phyloP scores from a whole-genome alignment of 2,888 invertebrate genomes.

The Caenorhabditis sinica region DNA sequence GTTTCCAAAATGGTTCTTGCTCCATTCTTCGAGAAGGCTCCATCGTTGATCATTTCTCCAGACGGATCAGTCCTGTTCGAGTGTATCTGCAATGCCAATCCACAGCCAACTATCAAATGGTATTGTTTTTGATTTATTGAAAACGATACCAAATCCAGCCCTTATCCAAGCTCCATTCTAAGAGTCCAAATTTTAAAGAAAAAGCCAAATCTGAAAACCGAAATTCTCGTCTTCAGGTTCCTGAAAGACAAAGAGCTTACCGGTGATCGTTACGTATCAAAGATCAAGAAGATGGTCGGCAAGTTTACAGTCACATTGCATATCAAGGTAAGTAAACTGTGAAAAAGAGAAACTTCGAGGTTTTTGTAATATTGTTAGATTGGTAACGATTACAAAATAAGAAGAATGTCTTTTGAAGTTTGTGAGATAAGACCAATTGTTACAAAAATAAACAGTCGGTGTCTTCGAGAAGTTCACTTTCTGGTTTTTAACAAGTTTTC shows the following conservation, averaged over 20 bases:
- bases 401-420: constrained; percentile 11
- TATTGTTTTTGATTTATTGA: constrained; percentile 27
- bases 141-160: background rate
- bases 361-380: constrained; percentile 26
- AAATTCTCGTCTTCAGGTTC: constrained; percentile 65
- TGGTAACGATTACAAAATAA: constrained; percentile 24
- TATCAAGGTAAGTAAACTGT: constrained; percentile 82
- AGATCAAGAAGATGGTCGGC: constrained; percentile 83
- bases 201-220: background rate
- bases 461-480: background rate
- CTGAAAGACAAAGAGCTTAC: constrained; percentile 81
- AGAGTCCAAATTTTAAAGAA: too few relatives aligned
- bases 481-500: background rate
- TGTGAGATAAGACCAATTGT: background rate
- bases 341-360: background rate
- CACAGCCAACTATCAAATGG: constrained; percentile 82
- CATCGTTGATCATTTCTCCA: constrained; percentile 80
- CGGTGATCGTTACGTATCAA: constrained; percentile 80
- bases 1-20: constrained; percentile 68
- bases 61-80: constrained; percentile 83
- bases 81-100: constrained; percentile 82
- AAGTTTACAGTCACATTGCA: constrained; percentile 82
- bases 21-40: constrained; percentile 83
- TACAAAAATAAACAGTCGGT: background rate
- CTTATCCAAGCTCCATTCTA: background rate